Conservation (phyloP, 2,888 invertebrate genomes). For the Deladenus siricidicola region DNA sequence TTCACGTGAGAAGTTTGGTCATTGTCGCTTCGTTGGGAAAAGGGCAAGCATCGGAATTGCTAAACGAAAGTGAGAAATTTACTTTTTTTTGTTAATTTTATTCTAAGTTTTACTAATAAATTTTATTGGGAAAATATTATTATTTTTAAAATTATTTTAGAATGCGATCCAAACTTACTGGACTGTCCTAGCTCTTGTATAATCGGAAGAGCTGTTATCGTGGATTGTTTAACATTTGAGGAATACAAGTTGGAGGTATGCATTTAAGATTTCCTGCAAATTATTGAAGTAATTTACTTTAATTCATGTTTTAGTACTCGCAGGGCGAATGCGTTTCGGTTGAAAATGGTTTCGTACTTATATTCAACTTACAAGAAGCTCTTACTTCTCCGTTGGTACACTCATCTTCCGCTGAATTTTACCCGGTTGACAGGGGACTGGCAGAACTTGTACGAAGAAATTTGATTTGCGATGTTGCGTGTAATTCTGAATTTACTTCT, state of each 20-base stretch:
- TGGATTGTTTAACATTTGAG: slow-evolving; percentile 12
- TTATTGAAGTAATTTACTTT: background rate
- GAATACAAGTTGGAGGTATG: slow-evolving; percentile 20
- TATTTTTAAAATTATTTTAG: background rate
- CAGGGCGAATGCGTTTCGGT: slow-evolving; percentile 9
- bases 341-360: slow-evolving; percentile 5
- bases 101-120: background rate
- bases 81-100: background rate
- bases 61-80: background rate
- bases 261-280: no score
- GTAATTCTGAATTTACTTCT: background rate
- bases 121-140: background rate
- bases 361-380: background rate
- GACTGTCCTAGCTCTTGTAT: slow-evolving; percentile 12
- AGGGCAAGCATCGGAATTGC: background rate
- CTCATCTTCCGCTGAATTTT: slow-evolving; percentile 17
- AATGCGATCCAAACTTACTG: background rate
- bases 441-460: slow-evolving; percentile 18
- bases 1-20: slow-evolving; percentile 34
- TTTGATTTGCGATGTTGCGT: background rate
- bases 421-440: slow-evolving; percentile 34
- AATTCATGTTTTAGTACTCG: slow-evolving; percentile 3
- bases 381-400: background rate
- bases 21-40: slow-evolving; percentile 25
- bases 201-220: slow-evolving; percentile 11